Base-by-base conservation (phyloP, 2,797 vertebrate species). In the Artibeus lituratus region DNA sequence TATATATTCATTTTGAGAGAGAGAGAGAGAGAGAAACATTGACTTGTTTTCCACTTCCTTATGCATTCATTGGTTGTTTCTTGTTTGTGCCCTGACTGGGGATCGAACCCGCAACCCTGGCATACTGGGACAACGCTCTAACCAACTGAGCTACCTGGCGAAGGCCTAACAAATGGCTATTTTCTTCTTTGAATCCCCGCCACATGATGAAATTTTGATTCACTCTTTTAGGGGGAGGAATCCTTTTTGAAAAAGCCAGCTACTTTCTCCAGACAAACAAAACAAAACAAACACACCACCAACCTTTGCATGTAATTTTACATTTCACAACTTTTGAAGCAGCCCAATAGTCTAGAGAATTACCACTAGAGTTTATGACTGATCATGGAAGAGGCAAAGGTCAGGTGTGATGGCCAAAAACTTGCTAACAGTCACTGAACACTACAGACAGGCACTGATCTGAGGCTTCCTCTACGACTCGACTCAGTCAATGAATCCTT, bases 381-480 rank as follows among this genome's bases (percentile, higher is more conserved):
- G 9, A n/a, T 4, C 42, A 55, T 1, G 18, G 55, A 57, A 19
- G 53, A 91, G 29, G 44, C 22, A 59, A 87, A 70, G n/a, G 51
- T 15, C 70, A 42, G 32, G 32, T 16, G 18, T 3, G 37, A 67
- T 53, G 7, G 47, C 6, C 35, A 47, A 59, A 72, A 35, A 24
- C 3, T 11, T 24, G 4, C 22, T 24, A 51, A 2, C 10, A 7
- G 3, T 80, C 62, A 80, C 35, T n/a, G 24, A n/a, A 5, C 0
- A 5, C 10, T 19, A 44, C 5, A 19, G 74, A 83, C 35, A 35
- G 29, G 32, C 39, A 11, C 37, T 11, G 0, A 18, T 67, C 35
- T 10, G 19, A 42, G 15, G 69, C 3, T 12, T 37, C n/a, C 8
- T 16, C n/a, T 37, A 12, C 1, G 11, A 2, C 2, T 14, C 69